These are phyloP conservation scores for Dromaius novaehollandiae DNA, from an alignment of 2,113 vertebrate species.

Conservation along the genomic window DNA sequence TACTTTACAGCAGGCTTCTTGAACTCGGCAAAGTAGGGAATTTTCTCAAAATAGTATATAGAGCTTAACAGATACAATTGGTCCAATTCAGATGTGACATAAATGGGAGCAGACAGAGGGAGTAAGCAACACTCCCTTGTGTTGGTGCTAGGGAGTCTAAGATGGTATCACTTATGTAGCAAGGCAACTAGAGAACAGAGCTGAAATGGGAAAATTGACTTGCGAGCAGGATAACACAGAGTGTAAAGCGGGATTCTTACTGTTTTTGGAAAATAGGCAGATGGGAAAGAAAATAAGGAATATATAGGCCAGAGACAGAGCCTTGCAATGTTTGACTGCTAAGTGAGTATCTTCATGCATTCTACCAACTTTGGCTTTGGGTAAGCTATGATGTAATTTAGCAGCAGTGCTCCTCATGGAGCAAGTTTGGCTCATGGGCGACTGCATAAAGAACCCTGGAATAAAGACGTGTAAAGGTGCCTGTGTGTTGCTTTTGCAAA, in stretches of 20 bases:
- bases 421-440: neutral
- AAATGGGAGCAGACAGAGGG: conserved; percentile 18
- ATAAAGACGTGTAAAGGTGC: neutral
- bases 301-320: neutral
- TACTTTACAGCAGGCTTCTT: neutral
- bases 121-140: neutral
- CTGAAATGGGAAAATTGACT: neutral
- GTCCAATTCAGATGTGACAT: neutral
- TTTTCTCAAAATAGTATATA: neutral
- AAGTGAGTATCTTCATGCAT: neutral
- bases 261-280: neutral
- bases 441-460: neutral
- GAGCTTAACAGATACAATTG: neutral
- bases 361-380: neutral
- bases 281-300: neutral
- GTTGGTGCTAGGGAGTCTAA: neutral
- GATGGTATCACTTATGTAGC: neutral
- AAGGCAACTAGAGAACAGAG: neutral
- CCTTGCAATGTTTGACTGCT: neutral
- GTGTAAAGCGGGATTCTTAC: neutral
- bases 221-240: neutral
- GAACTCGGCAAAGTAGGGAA: neutral
- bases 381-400: neutral
- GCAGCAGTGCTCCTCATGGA: neutral
- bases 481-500: neutral